Evolutionary conservation across 2,888 invertebrate species (phyloP), one percentile per base, ranked within the genome.

Genomic region (Lasioglossum lativentre): DNA sequence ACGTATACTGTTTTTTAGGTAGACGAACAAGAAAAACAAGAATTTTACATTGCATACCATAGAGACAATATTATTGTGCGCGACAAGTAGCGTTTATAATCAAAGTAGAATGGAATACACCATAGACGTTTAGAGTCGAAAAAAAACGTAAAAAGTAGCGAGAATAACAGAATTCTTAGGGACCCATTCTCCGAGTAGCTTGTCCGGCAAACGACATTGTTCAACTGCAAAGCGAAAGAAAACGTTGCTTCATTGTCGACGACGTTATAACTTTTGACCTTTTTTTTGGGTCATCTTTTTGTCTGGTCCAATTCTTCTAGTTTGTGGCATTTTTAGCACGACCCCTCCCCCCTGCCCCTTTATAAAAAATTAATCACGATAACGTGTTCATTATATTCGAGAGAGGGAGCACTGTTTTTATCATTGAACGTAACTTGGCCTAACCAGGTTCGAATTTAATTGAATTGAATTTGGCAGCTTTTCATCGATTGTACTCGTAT

Each of bases 71-170:
- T 89, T 85, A 89, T 84, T 76, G 68, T 87, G 87, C 82, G 86
- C 87, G 82, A 86, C 78, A 74, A 70, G 84, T 91, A 92, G 91
- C 90, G 85, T 92, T 92, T 92, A 90, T 92, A 92, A 92, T 92
- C 91, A 91, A 92, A 92, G 91, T 92, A 92, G 92, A 89, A 85
- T 42, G 82, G 66, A 86, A 76, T 70, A 70, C 80, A 78, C 52
- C 63, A 76, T 91, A 90, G 86, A 78, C 80, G 82, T 82, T 78
- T 90, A 90, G 85, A 89, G 27, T 86, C 75, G 81, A 80, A 73
- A 82, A 63, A 63, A 47, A 68, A 66, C 71, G 52, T 78, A 78
- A 80, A 82, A 59, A 77, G 40, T 90, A 85, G 84, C 42, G n/a
- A 80, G 52, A 84, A 34, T 85, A 85, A 77, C 78, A 52, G 74